These are phyloP conservation scores for Nebria salina DNA, from an alignment of 2,888 invertebrate species.

Conservation along the genomic window DNA sequence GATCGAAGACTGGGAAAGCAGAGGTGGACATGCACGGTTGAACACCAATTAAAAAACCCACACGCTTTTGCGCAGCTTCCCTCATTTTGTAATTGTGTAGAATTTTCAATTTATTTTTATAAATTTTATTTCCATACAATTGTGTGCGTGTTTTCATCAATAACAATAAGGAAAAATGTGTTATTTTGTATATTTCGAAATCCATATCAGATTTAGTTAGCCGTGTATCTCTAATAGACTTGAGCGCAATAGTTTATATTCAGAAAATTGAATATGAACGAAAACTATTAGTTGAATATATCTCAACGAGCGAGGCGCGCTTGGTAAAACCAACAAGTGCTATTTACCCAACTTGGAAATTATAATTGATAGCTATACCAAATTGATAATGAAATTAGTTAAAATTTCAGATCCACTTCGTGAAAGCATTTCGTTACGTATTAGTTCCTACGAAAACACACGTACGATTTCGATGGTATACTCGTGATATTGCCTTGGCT, in stretches of 20 bases:
- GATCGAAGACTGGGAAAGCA: background rate
- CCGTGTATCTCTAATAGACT: no score
- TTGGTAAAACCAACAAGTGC: slow-evolving; percentile 18
- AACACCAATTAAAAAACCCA: slow-evolving; percentile 38
- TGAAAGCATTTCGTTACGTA: slow-evolving; percentile 5
- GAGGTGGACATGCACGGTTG: slow-evolving; percentile 24
- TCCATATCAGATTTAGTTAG: no score
- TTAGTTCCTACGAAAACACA: background rate
- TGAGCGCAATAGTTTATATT: no score
- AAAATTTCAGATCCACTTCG: slow-evolving; percentile 6
- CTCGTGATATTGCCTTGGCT: background rate
- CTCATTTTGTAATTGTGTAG: background rate
- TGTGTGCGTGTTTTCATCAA: no score
- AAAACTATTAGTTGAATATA: no score
- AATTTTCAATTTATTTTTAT: background rate
- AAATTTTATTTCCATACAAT: no score
- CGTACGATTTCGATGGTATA: background rate
- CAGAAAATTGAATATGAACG: no score
- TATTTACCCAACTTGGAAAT: slow-evolving; percentile 7
- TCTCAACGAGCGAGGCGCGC: slow-evolving; percentile 1
- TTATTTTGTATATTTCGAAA: no score
- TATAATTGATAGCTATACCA: slow-evolving; percentile 12
- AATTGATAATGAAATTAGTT: slow-evolving; percentile 12
- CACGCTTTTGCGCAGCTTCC: slow-evolving; percentile 13
- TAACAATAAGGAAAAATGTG: no score